These are phyloP conservation scores for Poeciliopsis prolifica DNA, from an alignment of 2,113 vertebrate genomes.

Conservation along the genomic window DNA sequence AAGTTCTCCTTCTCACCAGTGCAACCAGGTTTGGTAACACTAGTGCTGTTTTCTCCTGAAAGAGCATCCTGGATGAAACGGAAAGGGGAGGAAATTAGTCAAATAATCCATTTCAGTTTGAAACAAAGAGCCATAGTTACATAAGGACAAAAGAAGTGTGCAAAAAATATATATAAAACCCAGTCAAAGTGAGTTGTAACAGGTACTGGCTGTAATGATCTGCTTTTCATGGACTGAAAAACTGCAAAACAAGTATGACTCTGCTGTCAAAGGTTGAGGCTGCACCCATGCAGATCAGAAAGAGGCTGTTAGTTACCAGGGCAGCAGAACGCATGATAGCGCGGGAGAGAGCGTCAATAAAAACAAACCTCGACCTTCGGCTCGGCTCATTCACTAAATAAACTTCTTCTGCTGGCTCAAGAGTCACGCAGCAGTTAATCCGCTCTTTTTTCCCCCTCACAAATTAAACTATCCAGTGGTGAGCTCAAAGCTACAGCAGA, in stretches of 20 bases:
- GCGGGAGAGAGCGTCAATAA: conserved; percentile 8
- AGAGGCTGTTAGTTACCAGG: conserved; percentile 42
- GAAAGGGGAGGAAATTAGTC: not conserved
- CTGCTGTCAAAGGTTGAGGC: conserved; percentile 24
- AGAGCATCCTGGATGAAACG: conserved; percentile 74
- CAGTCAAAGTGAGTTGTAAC: not conserved
- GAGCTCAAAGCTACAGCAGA: not conserved
- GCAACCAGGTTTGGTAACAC: conserved; percentile 15
- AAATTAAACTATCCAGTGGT: too few relatives aligned
- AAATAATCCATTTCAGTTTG: not conserved
- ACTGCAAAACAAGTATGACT: conserved; percentile 11
- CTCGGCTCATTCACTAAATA: not conserved
- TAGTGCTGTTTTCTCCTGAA: conserved; percentile 85
- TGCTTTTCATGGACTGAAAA: conserved; percentile 20
- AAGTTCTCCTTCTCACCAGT: conserved; percentile 41
- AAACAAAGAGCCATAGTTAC: not conserved
- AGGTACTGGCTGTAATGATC: conserved; percentile 2
- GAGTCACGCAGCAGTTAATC: not conserved
- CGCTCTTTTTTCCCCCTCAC: not conserved
- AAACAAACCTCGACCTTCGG: conserved; percentile 28
- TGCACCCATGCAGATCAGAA: conserved; percentile 17
- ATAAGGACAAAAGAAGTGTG: not conserved
- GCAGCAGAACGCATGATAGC: conserved; percentile 24
- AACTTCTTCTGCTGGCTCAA: not conserved
- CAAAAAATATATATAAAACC: not conserved